These are phyloP conservation scores for Athene noctua DNA, from an alignment of 2,113 vertebrate species.

Conservation along the genomic window DNA sequence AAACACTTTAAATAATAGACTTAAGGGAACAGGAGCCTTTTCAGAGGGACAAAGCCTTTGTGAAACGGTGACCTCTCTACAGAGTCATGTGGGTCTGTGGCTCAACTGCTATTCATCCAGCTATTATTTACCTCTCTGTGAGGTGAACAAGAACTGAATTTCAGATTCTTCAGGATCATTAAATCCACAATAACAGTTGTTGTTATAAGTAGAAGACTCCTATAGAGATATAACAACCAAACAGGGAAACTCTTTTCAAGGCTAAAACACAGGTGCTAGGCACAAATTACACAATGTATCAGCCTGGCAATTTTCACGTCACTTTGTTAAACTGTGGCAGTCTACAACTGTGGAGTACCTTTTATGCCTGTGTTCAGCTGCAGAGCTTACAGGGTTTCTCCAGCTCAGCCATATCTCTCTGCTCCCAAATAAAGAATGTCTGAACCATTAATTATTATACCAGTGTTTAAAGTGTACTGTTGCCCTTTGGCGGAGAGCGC, in stretches of 20 bases:
- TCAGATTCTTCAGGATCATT: slow-evolving; percentile 63
- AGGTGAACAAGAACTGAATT: slow-evolving; percentile 56
- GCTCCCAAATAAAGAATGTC: neutral
- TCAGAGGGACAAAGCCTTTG: slow-evolving; percentile 22
- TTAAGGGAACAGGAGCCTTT: neutral
- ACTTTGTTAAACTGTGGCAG: slow-evolving; percentile 50
- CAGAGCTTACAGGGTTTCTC: neutral
- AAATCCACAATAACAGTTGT: slow-evolving; percentile 58
- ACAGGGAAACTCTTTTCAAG: slow-evolving; percentile 60
- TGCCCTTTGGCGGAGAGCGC: neutral
- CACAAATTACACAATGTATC: slow-evolving; percentile 55
- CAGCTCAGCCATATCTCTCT: neutral
- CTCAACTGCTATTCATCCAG: slow-evolving; percentile 22
- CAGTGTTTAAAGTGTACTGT: neutral
- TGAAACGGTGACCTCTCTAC: neutral
- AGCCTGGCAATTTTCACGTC: slow-evolving; percentile 50
- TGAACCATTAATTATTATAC: slow-evolving; percentile 15
- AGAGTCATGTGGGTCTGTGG: neutral
- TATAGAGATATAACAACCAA: slow-evolving; percentile 27
- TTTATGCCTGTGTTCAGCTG: slow-evolving; percentile 15
- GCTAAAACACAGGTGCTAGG: slow-evolving; percentile 59
- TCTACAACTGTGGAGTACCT: neutral
- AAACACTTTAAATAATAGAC: slow-evolving; percentile 40
- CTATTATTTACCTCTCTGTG: slow-evolving; percentile 55
- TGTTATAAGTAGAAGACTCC: slow-evolving; percentile 44